Conservation (phyloP, 1,140 invertebrate species). For the Berghia stephanieae region DNA sequence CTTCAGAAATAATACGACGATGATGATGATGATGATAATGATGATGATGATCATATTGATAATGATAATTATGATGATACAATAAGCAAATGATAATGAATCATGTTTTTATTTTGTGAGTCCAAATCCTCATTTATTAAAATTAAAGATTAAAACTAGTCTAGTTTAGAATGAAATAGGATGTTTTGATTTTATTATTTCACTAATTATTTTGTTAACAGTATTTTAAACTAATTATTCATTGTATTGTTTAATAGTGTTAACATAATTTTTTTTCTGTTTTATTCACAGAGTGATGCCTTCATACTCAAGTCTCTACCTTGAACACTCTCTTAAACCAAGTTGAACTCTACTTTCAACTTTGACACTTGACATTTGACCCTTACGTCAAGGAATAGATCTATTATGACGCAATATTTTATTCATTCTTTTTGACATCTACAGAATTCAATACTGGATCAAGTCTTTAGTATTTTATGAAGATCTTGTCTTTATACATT, state of each 20-base stretch:
- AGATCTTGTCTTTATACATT: not conserved
- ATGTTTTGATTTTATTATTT: no score
- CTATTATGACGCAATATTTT: not conserved
- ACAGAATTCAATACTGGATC: not conserved
- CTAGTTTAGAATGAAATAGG: no score
- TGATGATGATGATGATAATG: not conserved
- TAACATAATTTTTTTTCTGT: not conserved
- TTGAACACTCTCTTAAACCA: not conserved
- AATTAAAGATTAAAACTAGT: no score
- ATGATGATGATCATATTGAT: not conserved
- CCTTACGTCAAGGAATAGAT: not conserved
- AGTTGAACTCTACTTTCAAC: no score
- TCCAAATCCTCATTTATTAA: no score
- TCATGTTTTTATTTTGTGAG: not conserved
- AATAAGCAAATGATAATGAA: not conserved
- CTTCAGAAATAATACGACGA: not conserved
- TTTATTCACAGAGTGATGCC: slow-evolving; percentile 29
- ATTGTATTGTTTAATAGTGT: not conserved
- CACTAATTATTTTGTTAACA: not conserved
- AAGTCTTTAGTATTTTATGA: not conserved
- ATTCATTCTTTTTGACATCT: not conserved
- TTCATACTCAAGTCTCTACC: slow-evolving; percentile 33
- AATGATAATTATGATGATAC: not conserved
- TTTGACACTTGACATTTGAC: not conserved
- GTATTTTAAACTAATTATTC: not conserved